These are phyloP conservation scores for Helogale parvula DNA, from an alignment of 2,113 vertebrate species.

Conservation along the genomic window DNA sequence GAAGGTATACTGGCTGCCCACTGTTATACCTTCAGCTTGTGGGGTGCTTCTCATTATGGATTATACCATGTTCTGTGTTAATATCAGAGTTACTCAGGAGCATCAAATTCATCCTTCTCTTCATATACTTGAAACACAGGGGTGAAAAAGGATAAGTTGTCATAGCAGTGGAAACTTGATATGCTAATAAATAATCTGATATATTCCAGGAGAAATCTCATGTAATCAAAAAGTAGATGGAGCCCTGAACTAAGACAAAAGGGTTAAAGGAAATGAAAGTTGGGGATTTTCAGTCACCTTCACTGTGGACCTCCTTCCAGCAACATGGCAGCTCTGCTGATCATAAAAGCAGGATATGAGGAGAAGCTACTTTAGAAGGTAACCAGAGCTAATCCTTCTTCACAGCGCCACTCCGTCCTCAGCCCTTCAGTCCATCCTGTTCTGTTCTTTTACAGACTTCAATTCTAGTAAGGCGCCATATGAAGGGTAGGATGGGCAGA, in stretches of 20 bases:
- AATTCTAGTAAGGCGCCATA: neutral
- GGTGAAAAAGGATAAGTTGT: neutral
- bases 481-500: neutral
- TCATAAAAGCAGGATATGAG: neutral
- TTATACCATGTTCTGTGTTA: neutral
- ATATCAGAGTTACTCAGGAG: neutral
- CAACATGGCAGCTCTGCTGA: neutral
- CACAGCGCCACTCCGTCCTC: neutral
- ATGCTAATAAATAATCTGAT: neutral
- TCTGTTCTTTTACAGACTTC: neutral
- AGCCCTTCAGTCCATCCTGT: neutral
- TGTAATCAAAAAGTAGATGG: neutral
- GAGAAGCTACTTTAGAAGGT: neutral
- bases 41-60: neutral
- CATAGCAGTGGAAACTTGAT: neutral
- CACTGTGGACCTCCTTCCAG: neutral
- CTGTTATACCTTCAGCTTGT: neutral
- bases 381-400: neutral
- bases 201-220: neutral
- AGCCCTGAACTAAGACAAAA: neutral
- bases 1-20: neutral
- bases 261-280: neutral
- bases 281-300: neutral
- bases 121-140: neutral
- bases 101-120: neutral